Conservation (phyloP, 1,140 invertebrate species). For the Drosophila lini region DNA sequence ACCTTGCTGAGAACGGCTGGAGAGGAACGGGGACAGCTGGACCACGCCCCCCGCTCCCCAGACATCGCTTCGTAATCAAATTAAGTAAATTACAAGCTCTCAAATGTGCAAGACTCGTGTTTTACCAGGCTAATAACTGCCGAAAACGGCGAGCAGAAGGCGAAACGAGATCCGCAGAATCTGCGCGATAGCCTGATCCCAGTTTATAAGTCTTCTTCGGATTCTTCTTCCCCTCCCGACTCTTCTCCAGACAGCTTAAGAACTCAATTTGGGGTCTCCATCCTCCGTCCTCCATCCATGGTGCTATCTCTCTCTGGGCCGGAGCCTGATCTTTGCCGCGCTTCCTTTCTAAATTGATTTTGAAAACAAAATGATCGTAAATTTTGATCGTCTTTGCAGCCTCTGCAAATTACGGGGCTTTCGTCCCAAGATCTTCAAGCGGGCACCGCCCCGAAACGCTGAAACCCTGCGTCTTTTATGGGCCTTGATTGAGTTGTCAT, state of each 20-base stretch:
- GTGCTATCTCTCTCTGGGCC: conserved; percentile 15
- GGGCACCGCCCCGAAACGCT: conserved; percentile 56
- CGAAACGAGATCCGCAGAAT: conserved; percentile 27
- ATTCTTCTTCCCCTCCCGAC: not conserved
- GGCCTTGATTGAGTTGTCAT: conserved; percentile 84
- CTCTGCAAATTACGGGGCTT: conserved; percentile 78
- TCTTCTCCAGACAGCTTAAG: conserved; percentile 57
- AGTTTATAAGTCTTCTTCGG: conserved; percentile 13
- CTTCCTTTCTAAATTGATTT: conserved; percentile 83
- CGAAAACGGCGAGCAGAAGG: conserved; percentile 47
- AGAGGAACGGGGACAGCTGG: conserved; percentile 4
- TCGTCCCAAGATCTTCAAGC: conserved; percentile 34
- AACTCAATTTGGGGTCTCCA: conserved; percentile 67
- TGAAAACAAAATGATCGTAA: conserved; percentile 83
- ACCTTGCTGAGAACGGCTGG: not conserved
- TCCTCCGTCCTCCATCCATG: not conserved
- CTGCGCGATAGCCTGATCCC: conserved; percentile 35
- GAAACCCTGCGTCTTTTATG: conserved; percentile 68
- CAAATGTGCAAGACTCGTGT: conserved; percentile 82
- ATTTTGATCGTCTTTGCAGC: conserved; percentile 80
- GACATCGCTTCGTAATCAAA: conserved; percentile 71
- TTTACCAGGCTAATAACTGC: conserved; percentile 77
- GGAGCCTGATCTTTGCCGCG: conserved; percentile 76
- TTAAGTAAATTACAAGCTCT: conserved; percentile 82
- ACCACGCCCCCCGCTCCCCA: conserved; percentile 19